Conservation (phyloP, 2,113 vertebrate genomes). For the Microtus oregoni region DNA sequence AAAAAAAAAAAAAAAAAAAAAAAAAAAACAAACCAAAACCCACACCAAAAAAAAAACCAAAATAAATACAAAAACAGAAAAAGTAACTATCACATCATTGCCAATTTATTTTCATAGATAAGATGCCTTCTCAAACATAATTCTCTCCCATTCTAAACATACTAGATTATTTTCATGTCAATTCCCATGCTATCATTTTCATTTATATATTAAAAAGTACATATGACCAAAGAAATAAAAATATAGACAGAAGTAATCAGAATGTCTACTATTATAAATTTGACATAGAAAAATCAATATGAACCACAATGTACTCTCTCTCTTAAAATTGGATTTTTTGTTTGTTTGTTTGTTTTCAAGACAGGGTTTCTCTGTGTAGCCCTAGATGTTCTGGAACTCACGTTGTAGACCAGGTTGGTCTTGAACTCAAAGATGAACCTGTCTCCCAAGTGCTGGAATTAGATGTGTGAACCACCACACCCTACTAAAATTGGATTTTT, state of each 20-base stretch:
- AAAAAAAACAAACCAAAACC: not conserved
- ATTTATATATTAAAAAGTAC: not conserved
- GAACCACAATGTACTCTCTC: not conserved
- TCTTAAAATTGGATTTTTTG: not conserved
- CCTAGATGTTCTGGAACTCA: not conserved
- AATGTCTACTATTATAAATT: not conserved
- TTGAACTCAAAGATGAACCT: not conserved
- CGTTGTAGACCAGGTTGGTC: not conserved
- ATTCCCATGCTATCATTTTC: not conserved
- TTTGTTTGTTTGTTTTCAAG: no score
- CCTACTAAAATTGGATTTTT: not conserved
- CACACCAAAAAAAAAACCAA: not conserved
- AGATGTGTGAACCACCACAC: no score
- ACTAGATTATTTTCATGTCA: constrained; percentile 34
- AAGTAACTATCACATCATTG: not conserved
- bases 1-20: not conserved
- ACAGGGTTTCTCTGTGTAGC: not conserved
- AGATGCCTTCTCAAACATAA: not conserved
- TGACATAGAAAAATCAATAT: constrained; percentile 37
- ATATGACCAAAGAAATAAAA: constrained; percentile 10
- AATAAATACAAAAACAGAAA: not conserved
- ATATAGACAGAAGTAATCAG: constrained; percentile 22
- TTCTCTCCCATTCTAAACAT: not conserved
- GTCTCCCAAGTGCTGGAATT: no score
- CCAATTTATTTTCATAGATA: constrained; percentile 1